Conservation (phyloP, 2,888 invertebrate genomes). For the Myopa tessellatipennis region DNA sequence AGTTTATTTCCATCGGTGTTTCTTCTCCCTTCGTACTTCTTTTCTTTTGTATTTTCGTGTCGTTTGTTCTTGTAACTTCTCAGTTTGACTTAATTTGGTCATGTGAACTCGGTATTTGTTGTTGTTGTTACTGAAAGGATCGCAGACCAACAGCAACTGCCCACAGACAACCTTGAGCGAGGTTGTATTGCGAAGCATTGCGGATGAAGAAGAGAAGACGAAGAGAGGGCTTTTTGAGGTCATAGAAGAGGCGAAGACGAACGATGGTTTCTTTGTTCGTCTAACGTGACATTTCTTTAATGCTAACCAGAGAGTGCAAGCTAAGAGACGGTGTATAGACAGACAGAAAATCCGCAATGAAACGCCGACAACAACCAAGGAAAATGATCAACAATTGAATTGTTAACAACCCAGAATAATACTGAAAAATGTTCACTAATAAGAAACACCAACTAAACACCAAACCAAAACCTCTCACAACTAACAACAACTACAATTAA, state of each 20-base stretch:
- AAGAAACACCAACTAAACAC: too few species aligned
- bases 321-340: not conserved
- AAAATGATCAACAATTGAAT: too few species aligned
- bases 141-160: not conserved
- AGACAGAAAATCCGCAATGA: not conserved
- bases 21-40: not conserved
- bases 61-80: constrained; percentile 60
- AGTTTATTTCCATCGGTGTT: not conserved
- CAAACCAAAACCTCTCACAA: too few species aligned
- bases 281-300: not conserved
- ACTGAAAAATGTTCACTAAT: too few species aligned
- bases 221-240: constrained; percentile 42
- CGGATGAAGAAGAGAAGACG: constrained; percentile 46
- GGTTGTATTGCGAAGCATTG: constrained; percentile 49
- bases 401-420: too few species aligned
- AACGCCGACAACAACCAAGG: too few species aligned
- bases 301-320: not conserved
- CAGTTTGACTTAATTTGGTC: constrained; percentile 60
- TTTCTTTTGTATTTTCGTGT: constrained; percentile 32
- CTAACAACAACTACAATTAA: not conserved
- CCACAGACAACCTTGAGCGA: constrained; percentile 59
- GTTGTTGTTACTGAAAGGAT: not conserved
- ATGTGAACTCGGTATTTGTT: constrained; percentile 28
- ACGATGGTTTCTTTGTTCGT: not conserved
- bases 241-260: constrained; percentile 23